Evolutionary conservation across 2,797 vertebrate genomes (phyloP).

Genomic region (Bovichtus diacanthus): DNA sequence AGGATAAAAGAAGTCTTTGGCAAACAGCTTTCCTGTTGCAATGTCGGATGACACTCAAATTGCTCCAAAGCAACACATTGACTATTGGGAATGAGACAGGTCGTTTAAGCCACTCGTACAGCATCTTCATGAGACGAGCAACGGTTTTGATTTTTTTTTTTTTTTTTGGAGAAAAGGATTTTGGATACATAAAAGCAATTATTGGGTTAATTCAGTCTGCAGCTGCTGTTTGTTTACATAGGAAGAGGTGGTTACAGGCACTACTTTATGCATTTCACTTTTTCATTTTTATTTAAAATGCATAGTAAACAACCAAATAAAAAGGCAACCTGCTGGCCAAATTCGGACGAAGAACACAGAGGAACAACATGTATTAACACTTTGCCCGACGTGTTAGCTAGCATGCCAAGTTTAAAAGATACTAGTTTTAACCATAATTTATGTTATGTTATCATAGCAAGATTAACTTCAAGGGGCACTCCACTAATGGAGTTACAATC

Average conservation of each 20-base stretch:
- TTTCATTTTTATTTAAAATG: background rate
- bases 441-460: background rate
- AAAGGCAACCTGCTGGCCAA: background rate
- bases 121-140: background rate
- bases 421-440: background rate
- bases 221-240: background rate
- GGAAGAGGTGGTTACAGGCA: background rate
- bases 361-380: background rate
- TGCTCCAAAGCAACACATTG: background rate
- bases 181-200: background rate
- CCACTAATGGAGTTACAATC: background rate
- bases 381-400: background rate
- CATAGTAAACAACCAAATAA: background rate
- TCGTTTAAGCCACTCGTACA: background rate
- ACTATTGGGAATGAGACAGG: background rate
- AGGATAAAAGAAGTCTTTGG: constrained; percentile 11
- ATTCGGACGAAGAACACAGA: background rate
- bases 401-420: background rate
- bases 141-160: too few relatives aligned
- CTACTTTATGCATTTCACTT: background rate
- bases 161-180: background rate
- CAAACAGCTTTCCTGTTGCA: constrained; percentile 12
- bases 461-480: background rate
- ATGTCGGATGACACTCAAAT: constrained; percentile 29
- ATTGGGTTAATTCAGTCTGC: background rate